phyloP scores from a whole-genome alignment of 92 coral and sea anemone genomes.

The Chrysogorgia sp. region DNA sequence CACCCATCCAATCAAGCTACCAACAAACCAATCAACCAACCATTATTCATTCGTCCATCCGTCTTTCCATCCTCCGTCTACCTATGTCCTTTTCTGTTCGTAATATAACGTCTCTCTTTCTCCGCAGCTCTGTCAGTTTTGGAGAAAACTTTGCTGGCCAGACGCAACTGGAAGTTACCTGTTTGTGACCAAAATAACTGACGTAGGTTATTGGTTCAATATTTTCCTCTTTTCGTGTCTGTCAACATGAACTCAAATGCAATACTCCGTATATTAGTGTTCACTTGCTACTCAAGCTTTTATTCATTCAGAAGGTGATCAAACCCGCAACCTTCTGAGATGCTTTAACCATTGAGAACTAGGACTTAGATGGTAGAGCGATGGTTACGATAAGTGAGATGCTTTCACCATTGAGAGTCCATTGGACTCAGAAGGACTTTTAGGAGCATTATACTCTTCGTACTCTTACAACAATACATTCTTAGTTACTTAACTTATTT shows the following conservation, averaged over 20 bases:
- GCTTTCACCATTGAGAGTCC: too few species aligned
- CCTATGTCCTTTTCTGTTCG: background rate
- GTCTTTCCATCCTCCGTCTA: background rate
- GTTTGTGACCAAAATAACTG: slow-evolving; percentile 83
- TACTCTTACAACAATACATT: too few species aligned
- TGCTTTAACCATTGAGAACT: too few species aligned
- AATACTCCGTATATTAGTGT: background rate
- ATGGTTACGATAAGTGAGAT: too few species aligned
- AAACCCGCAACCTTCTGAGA: too few species aligned
- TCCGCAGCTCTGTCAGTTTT: slow-evolving; percentile 84
- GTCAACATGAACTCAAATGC: too few species aligned
- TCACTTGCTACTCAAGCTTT: slow-evolving; percentile 2
- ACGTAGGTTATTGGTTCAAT: slow-evolving; percentile 57
- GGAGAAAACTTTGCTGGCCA: slow-evolving; percentile 93
- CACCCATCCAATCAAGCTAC: too few species aligned
- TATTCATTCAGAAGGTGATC: background rate
- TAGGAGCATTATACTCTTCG: too few species aligned
- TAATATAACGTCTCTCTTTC: background rate
- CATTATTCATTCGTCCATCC: background rate
- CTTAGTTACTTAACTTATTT: too few species aligned
- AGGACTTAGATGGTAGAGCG: too few species aligned
- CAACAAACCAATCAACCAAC: background rate
- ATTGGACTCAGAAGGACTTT: too few species aligned
- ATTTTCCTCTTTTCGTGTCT: background rate
- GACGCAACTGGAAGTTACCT: slow-evolving; percentile 87